Percentiles rank a stretch among this genome's conserved stretches.
Evolutionary conservation across 2,113 vertebrate genomes (phyloP).

Genomic region (Aptenodytes forsteri): DNA sequence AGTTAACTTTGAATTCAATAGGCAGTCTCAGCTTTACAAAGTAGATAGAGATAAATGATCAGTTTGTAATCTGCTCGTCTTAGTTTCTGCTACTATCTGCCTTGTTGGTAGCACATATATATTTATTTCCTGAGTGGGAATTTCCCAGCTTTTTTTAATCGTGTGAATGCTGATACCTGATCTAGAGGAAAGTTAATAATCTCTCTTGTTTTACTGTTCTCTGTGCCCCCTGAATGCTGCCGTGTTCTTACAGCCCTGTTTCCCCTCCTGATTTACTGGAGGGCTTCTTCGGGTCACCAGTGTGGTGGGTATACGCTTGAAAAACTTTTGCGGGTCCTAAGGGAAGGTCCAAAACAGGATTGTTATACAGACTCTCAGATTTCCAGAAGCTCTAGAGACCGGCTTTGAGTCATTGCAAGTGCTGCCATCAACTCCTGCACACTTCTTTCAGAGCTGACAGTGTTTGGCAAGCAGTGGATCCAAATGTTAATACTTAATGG

Average conservation of each 20-base stretch:
- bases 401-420: neutral
- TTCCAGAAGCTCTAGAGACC: neutral
- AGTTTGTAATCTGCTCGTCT: neutral
- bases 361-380: neutral
- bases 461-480: neutral
- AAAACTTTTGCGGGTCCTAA: neutral
- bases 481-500: neutral
- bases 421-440: neutral
- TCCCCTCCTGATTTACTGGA: neutral
- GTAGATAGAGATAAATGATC: neutral
- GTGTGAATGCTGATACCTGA: neutral
- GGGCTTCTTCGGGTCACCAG: accelerated
- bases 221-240: neutral
- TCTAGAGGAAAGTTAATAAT: neutral
- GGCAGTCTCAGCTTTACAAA: neutral
- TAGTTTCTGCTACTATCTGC: neutral
- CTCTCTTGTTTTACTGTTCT: neutral
- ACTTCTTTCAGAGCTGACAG: neutral
- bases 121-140: neutral
- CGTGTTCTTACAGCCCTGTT: neutral
- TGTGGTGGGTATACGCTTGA: neutral
- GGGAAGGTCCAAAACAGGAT: neutral
- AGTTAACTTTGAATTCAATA: neutral
- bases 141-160: neutral
- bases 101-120: neutral